These are phyloP conservation scores for Pristionchus arcanus DNA, from an alignment of 2,888 invertebrate genomes.

Conservation along the genomic window DNA sequence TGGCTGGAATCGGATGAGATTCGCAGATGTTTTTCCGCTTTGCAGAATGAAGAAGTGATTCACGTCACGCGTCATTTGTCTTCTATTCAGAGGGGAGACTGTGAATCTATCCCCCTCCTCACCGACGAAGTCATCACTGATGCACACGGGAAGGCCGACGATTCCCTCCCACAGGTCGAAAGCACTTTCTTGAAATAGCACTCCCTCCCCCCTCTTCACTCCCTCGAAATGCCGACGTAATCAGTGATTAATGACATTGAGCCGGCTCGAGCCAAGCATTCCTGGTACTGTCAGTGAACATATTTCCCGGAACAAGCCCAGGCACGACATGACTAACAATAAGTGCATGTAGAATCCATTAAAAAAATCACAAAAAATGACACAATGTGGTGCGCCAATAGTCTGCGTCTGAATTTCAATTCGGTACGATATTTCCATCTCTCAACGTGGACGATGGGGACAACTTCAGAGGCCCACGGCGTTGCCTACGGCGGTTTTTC, in stretches of 20 bases:
- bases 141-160: background rate
- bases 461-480: background rate
- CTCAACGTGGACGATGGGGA: background rate
- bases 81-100: background rate
- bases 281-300: background rate
- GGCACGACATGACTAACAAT: no score
- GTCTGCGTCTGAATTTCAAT: no score
- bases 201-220: background rate
- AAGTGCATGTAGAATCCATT: no score
- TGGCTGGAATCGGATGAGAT: background rate
- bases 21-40: constrained; percentile 15
- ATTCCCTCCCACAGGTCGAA: constrained; percentile 27
- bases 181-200: background rate
- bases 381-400: no score
- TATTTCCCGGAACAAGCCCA: background rate
- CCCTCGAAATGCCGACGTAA: background rate
- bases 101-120: background rate
- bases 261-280: background rate
- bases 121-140: background rate
- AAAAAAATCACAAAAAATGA: background rate
- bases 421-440: no score
- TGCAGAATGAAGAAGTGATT: background rate
- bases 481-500: background rate
- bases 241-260: background rate
- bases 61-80: constrained; percentile 26